Base-by-base conservation (phyloP, 2,888 invertebrate genomes). In the Teleiodes luculella region DNA sequence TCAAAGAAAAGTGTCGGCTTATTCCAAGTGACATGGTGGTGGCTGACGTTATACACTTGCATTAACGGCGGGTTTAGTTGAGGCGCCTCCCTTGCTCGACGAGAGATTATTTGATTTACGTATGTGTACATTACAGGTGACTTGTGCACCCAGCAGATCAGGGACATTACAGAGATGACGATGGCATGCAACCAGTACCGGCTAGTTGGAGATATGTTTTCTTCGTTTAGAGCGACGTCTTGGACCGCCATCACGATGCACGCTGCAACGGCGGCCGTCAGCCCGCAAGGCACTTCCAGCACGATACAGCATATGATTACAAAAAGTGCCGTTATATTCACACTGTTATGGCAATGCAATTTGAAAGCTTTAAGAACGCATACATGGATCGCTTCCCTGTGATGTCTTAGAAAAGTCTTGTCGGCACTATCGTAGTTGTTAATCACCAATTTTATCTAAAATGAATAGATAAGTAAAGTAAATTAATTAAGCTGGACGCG, bases 201-300 rank as follows among this genome's bases (percentile, higher is more conserved):
- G 52, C 75, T 71, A 1, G 68, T 67, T 4, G 79, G 66, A 1
- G 80, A 62, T 1, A 86, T 62, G 31, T 75, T 72, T 6, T 78
- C 72, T 1, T 77, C 78, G 11, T 81, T 78, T 7, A 92, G 67
- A 0, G 90, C 87, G 24, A 79, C 78, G 55, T 92, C 91, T 68
- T 93, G 93, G n/a, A 93, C 76, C 7, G 90, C 84, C 92, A 93
- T 92, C 0, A 87, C 76, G 28, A 92, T 78, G 61, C 92, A 92
- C 0, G 91, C 90, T 5, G 91, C 76, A 0, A 90, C 84, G 0
- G 92, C 92, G 0, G 92, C 92, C 0, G 91, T 91, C 63, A 91
- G 88, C 0, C 92, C 92, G 54, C 92, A 92, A 0, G 93, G 93
- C 11, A 93, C 86, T 68, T 92, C 93, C 8, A 92, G 71, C 0